Conservation (phyloP, 2,888 invertebrate genomes). For the Metellina segmentata region DNA sequence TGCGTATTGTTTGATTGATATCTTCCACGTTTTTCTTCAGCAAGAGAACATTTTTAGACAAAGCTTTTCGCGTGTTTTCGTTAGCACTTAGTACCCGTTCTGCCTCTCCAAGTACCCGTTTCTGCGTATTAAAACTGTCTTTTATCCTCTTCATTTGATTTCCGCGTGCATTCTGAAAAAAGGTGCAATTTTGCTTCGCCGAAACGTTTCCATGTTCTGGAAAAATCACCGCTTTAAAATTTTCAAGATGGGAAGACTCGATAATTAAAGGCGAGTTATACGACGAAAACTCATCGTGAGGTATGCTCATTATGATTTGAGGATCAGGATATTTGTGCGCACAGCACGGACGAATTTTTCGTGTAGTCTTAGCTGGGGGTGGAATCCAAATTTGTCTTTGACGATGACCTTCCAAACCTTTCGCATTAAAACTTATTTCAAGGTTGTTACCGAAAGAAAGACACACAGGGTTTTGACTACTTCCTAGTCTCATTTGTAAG, state of each 20-base stretch:
- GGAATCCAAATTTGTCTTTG: constrained; percentile 40
- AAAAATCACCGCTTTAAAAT: not conserved
- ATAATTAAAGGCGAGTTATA: not conserved
- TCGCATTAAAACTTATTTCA: constrained; percentile 34
- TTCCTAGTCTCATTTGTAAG: constrained; percentile 32
- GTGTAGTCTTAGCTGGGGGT: constrained; percentile 34
- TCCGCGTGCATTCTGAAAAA: not conserved
- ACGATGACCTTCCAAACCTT: constrained; percentile 1
- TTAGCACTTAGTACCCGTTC: constrained; percentile 14
- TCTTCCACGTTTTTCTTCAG: constrained; percentile 51
- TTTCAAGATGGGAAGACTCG: not conserved
- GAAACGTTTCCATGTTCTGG: not conserved
- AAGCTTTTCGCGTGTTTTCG: constrained; percentile 5
- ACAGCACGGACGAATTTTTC: not conserved
- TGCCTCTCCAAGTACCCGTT: not conserved
- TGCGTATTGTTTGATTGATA: constrained; percentile 5
- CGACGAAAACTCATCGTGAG: not conserved
- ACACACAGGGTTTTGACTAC: constrained; percentile 3
- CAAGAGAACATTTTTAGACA: constrained; percentile 7
- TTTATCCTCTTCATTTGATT: not conserved
- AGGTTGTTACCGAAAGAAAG: constrained; percentile 9
- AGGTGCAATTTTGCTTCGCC: not conserved
- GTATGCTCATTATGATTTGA: constrained; percentile 28
- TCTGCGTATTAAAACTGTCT: constrained; percentile 16
- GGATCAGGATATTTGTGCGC: constrained; percentile 40